Base-by-base conservation (phyloP, 2,888 invertebrate species). In the Acronicta leporina region DNA sequence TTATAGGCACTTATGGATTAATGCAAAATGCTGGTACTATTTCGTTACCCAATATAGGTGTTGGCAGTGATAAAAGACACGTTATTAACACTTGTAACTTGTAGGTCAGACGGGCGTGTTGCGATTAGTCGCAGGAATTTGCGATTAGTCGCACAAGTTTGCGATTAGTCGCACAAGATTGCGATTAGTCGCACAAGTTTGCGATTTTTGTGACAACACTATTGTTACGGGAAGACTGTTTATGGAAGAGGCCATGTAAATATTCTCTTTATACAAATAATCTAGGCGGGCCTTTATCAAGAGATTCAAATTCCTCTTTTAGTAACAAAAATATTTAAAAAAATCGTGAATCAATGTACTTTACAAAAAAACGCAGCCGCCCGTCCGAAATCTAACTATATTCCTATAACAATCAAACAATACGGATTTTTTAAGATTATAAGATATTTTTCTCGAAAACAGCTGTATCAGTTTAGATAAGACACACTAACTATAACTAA, bases 1-100 rank as follows among this genome's bases (percentile, higher is more conserved):
- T 43, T 45, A 45, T 63, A 75, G 75, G 75, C 75, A 75, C 75
- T 75, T 75, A 64, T 13, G 74, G 74, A 77, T 48, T 55, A 45
- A 53, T 55, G 63, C 45, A 53, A 55, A 64, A 48, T 61, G 64
- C 63, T 41, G 48, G 16, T 46, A 59, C 47, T 40, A 54, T 38
- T 33, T 51, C 40, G 51, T 51, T 58, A 69, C 53, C 63, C 41
- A 53, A 42, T 47, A 45, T 16, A 43, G 40, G 40, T 41, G 0
- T 50, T 55, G 64, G 73, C 74, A 76, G 73, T 73, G 77, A 73
- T 27, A 42, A 15, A 60, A 45, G 49, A 73, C 63, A 63, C 44
- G 35, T 27, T 65, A 47, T 42, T 25, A 46, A 66, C 55, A 71
- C 42, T 64, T 56, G 43, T 55, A 59, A 47, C 33, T 66, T 47